Conservation (phyloP, 2,888 invertebrate species). For the Sacculina carcini region DNA sequence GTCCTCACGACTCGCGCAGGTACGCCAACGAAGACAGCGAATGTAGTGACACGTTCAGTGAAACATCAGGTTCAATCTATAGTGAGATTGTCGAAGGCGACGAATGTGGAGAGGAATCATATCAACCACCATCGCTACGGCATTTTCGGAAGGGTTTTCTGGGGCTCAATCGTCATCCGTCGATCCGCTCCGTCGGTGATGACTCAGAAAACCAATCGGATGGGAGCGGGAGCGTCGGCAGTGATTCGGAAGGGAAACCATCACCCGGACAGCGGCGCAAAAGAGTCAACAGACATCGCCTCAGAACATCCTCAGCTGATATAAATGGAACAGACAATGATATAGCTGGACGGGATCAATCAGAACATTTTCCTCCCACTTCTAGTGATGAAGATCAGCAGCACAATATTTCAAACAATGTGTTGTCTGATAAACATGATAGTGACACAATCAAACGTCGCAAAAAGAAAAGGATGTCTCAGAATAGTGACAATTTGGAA, state of each 20-base stretch:
- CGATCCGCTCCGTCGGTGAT: constrained; percentile 13
- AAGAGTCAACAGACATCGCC: constrained; percentile 9
- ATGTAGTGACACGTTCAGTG: constrained; percentile 22
- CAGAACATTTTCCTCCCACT: not conserved
- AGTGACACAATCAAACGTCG: constrained; percentile 57
- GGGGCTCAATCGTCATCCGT: constrained; percentile 13
- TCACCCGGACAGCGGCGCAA: constrained; percentile 65
- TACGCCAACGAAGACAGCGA: constrained; percentile 19
- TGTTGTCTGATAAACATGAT: constrained; percentile 27
- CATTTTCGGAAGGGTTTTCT: constrained; percentile 35
- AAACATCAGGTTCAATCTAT: constrained; percentile 51
- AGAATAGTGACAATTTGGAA: not conserved
- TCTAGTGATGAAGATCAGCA: constrained; percentile 9
- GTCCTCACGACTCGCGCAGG: constrained; percentile 13
- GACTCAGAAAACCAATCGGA: constrained; percentile 24
- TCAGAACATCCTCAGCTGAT: constrained; percentile 10
- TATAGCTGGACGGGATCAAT: not conserved
- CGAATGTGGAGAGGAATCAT: constrained; percentile 28
- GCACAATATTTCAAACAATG: constrained; percentile 12
- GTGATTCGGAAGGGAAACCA: constrained; percentile 64
- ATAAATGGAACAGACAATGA: not conserved
- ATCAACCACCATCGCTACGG: constrained; percentile 52
- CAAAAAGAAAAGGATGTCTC: constrained; percentile 38
- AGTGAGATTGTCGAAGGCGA: constrained; percentile 39
- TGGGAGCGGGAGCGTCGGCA: constrained; percentile 47